phyloP scores from a whole-genome alignment of 2,888 invertebrate genomes.

The Serrognathus titanus region DNA sequence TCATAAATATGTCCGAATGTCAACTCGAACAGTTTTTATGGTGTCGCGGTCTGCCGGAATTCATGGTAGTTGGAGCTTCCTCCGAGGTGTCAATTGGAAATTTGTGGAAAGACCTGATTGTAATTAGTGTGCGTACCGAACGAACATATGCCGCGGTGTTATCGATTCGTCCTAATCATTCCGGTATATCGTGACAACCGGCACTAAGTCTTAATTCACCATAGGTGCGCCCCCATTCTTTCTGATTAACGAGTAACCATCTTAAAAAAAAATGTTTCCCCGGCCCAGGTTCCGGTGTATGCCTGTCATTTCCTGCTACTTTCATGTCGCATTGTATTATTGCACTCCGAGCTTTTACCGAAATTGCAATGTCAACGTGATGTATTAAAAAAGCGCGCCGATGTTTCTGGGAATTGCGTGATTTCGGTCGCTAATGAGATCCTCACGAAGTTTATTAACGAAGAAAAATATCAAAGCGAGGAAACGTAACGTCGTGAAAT shows the following conservation, averaged over 20 bases:
- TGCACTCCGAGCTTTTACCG: constrained; percentile 43
- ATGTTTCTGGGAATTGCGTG: constrained; percentile 24
- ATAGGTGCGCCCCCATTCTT: constrained; percentile 47
- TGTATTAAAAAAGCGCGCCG: constrained; percentile 30
- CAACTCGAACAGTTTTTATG: constrained; percentile 37
- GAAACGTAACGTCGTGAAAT: constrained; percentile 19
- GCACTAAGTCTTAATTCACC: constrained; percentile 43
- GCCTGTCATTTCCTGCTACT: constrained; percentile 44
- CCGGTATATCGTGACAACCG: constrained; percentile 43
- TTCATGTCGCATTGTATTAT: constrained; percentile 46
- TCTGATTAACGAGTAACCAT: constrained; percentile 47
- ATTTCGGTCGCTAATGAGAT: constrained; percentile 5
- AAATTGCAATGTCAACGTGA: constrained; percentile 45
- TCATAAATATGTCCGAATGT: constrained; percentile 45
- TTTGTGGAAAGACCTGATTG: neutral
- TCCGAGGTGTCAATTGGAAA: neutral
- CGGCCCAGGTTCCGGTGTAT: constrained; percentile 43
- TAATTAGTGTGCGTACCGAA: neutral
- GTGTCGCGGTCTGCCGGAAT: constrained; percentile 36
- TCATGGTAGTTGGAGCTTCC: constrained; percentile 7
- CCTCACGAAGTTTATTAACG: constrained; percentile 9
- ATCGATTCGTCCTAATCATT: constrained; percentile 1
- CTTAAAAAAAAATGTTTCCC: constrained; percentile 45
- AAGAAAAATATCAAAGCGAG: neutral
- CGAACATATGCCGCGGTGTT: neutral